Evolutionary conservation across 2,888 invertebrate species (phyloP).

Genomic region (Myopa tessellatipennis): DNA sequence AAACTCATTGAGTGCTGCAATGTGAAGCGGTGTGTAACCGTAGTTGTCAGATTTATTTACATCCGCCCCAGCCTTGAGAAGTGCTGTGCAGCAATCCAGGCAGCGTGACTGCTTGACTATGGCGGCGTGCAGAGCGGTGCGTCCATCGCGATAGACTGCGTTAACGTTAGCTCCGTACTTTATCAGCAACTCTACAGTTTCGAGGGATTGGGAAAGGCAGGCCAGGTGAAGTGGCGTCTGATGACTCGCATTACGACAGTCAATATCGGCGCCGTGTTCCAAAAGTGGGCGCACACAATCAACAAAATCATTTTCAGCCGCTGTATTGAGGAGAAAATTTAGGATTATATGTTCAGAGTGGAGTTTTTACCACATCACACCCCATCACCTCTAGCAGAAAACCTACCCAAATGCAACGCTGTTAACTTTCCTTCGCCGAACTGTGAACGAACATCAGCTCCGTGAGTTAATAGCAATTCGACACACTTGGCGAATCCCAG

Average conservation of each 20-base stretch:
- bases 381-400: background rate
- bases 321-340: conserved; percentile 59
- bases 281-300: conserved; percentile 80
- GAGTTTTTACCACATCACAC: background rate
- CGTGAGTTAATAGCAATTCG: conserved; percentile 79
- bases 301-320: conserved; percentile 87
- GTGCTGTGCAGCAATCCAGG: conserved; percentile 76
- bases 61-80: conserved; percentile 76
- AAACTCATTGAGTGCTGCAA: conserved; percentile 86
- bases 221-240: conserved; percentile 90
- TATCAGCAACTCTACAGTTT: conserved; percentile 79
- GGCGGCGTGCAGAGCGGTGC: conserved; percentile 83
- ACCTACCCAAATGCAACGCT: conserved; percentile 78
- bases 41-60: conserved; percentile 83
- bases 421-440: conserved; percentile 79
- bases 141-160: conserved; percentile 77
- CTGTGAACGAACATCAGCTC: conserved; percentile 83
- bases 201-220: conserved; percentile 81
- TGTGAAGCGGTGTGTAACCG: conserved; percentile 86
- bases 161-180: conserved; percentile 75
- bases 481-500: conserved; percentile 78
- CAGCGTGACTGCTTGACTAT: conserved; percentile 79
- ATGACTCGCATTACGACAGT: conserved; percentile 78
- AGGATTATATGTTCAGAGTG: background rate
- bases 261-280: conserved; percentile 81